Evolutionary conservation across 2,797 vertebrate species (phyloP), one percentile per base, ranked within the genome.

Genomic region (Coilia nasus): DNA sequence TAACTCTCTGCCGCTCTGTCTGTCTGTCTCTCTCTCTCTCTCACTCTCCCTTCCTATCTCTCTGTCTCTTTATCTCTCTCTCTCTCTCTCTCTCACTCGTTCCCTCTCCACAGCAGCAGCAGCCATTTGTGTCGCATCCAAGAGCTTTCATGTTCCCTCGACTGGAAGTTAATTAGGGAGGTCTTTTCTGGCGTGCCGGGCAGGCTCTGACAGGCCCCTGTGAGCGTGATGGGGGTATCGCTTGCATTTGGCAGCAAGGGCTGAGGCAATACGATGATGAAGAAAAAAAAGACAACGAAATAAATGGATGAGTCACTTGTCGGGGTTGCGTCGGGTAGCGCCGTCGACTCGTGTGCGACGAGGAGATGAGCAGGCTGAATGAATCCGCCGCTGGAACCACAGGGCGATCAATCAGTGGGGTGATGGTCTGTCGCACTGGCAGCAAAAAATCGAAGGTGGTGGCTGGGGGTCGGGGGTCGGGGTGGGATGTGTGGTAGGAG

Each of bases 151-250:
- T 89, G 86, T 88, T 90, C 83, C 56, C 67, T 90, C 50, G 83
- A 21, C 86, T 89, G 88, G 84, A 89, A 89, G 88, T 89, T 92
- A 90, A 92, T 92, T 91, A 88, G 82, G 83, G 81, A 86, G 81
- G 81, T 88, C 57, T 90, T 85, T 86, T 90, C 87, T 88, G 89
- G 84, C 88, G 46, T 85, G 85, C 25, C 54, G 75, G 89, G 89
- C 90, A 88, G 83, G 90, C 82, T 60, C 21, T 15, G 81, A 88
- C 90, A 89, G 46, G 88, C 62, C 87, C 57, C 64, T 14, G 83
- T 19, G 28, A 62, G 50, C 83, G 56, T 17, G 60, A 86, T 64
- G 75, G 84, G 44, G 83, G 85, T 84, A 86, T 87, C 87, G 81
- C 83, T 83, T 83, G 82, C 81, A 78, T 88, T 87, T 89, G 85